These are phyloP conservation scores for Sinocyclocheilus grahami DNA, from an alignment of 2,113 vertebrate genomes.

Conservation along the genomic window DNA sequence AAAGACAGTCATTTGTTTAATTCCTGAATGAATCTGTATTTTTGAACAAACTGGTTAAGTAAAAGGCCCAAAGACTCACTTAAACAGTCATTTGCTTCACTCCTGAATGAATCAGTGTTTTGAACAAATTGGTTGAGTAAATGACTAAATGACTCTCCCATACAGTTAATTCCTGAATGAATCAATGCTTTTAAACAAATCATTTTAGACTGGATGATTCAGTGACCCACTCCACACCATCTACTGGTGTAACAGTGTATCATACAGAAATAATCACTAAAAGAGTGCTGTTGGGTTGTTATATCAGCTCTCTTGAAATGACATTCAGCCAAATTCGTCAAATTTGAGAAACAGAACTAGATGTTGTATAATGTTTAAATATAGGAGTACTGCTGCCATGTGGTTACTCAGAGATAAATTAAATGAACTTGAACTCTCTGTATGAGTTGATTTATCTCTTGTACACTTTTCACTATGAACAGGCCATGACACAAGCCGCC, in stretches of 20 bases:
- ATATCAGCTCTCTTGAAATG: not conserved
- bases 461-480: not conserved
- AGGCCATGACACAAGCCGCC: not conserved
- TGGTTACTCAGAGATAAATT: not conserved
- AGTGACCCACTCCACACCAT: not conserved
- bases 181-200: not conserved
- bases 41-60: too few species aligned
- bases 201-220: not conserved
- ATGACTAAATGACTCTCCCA: too few species aligned
- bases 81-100: too few species aligned
- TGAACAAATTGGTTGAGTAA: too few species aligned
- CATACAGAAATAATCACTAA: not conserved
- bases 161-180: too few species aligned
- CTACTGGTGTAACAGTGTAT: not conserved
- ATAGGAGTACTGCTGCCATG: not conserved
- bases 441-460: not conserved
- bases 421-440: constrained; percentile 1
- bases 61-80: too few species aligned
- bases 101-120: too few species aligned
- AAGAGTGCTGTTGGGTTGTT: not conserved
- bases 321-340: not conserved
- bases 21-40: too few species aligned
- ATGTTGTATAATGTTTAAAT: not conserved
- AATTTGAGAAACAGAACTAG: not conserved
- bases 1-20: too few species aligned